Percentiles rank a stretch among this genome's conserved stretches.
Evolutionary conservation across 2,113 vertebrate genomes (phyloP).

Genomic region (cat (Felis catus)): F.catus_Fca126_mat1.0 CM031415.1:166362001-166362500

Average conservation of each 20-base stretch:
- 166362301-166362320: neutral
- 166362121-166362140: neutral
- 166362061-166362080: conserved; percentile 8
- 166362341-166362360: neutral
- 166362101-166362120: neutral
- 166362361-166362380: neutral
- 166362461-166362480: conserved; percentile 30
- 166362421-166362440: neutral
- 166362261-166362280: neutral
- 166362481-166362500: neutral
- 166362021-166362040: neutral
- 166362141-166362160: neutral
- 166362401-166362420: neutral
- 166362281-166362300: neutral
- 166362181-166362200: neutral
- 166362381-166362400: neutral
- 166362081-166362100: neutral
- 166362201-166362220: neutral
- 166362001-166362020: conserved; percentile 13
- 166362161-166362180: neutral
- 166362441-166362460: neutral
- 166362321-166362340: neutral
- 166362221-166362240: neutral
- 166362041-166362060: neutral
- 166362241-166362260: neutral